These are phyloP conservation scores for Parnassius smintheus DNA, from an alignment of 2,888 invertebrate genomes.

Conservation along the genomic window DNA sequence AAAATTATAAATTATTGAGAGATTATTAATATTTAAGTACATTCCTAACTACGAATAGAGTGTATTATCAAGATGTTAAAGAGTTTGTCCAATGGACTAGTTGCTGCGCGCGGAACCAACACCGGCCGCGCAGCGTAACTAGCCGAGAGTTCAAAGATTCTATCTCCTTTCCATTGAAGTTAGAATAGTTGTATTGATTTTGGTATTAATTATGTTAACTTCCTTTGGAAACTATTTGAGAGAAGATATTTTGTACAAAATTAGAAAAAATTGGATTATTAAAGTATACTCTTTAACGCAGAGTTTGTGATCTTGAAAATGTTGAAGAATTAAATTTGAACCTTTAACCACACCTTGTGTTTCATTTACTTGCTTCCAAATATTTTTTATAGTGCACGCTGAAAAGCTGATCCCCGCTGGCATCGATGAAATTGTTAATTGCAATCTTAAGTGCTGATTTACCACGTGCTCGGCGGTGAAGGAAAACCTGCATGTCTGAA, in stretches of 20 bases:
- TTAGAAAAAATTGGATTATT: slow-evolving; percentile 66
- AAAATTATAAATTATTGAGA: slow-evolving; percentile 81
- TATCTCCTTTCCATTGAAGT: slow-evolving; percentile 56
- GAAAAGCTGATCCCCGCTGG: too few species aligned
- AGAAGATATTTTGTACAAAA: slow-evolving; percentile 80
- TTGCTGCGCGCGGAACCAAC: slow-evolving; percentile 25
- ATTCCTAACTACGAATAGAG: slow-evolving; percentile 73
- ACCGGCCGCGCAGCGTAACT: slow-evolving; percentile 17
- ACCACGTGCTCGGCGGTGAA: too few species aligned
- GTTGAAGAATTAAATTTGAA: slow-evolving; percentile 76
- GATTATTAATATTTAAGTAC: slow-evolving; percentile 79
- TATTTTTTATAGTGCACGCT: too few species aligned
- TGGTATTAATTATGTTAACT: slow-evolving; percentile 54
- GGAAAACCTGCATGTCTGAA: too few species aligned
- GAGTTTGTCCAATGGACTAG: slow-evolving; percentile 59
- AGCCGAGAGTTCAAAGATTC: slow-evolving; percentile 53
- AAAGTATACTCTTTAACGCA: slow-evolving; percentile 63
- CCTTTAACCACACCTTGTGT: slow-evolving; percentile 46
- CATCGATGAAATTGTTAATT: too few species aligned
- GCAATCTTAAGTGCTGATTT: too few species aligned
- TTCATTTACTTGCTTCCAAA: slow-evolving; percentile 37
- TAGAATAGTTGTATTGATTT: slow-evolving; percentile 62
- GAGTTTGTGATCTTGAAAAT: slow-evolving; percentile 75
- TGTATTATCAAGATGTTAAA: slow-evolving; percentile 70
- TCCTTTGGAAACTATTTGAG: slow-evolving; percentile 59